Evolutionary conservation across 1,140 invertebrate genomes (phyloP), one percentile per base, ranked within the genome.

Genomic region (Ephestia elutella): DNA sequence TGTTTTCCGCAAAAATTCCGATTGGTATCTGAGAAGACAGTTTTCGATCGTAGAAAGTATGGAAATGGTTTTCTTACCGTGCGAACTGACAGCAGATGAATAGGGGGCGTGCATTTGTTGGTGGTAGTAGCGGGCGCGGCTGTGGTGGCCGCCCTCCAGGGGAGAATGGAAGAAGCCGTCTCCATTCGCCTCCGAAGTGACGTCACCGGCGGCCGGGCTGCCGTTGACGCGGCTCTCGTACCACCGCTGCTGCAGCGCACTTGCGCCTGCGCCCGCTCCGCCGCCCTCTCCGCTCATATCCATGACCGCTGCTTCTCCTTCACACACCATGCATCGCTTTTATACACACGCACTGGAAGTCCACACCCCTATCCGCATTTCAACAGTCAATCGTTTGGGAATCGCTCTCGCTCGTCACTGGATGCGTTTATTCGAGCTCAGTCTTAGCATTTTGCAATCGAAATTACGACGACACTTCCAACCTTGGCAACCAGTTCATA

Each of bases 51-150:
- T 17, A 11, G 49, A 56, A 21, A 44, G n/a, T 11, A 57, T 35
- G 25, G 59, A 61, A 56, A 48, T 44, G 10, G 13, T 20, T 70
- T 18, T 68, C 86, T 87, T 67, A 90, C 89, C 87, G 64, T 90
- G 89, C 57, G 87, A 87, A 50, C 81, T 75, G 65, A 89, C 87
- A 28, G 87, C 83, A 28, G 89, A 69, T 38, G 89, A 89, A 67
- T 90, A 90, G 65, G 89, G 84, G 65, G 82, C 84, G 67, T 90
- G 89, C 83, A 90, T 87, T 51, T 89, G 86, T 66, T 90, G 88
- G 64, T 90, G 87, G 80, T 90, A 90, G 80, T 89, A 89, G 54
- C 87, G 78, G 56, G 86, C 84, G 70, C 86, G 79, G 65, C 84
- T 86, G 71, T 89, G 86, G 69, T 90, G 89, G 15, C 83, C 83